These are phyloP conservation scores for Papilio gigon DNA, from an alignment of 2,888 invertebrate genomes.

Conservation along the genomic window DNA sequence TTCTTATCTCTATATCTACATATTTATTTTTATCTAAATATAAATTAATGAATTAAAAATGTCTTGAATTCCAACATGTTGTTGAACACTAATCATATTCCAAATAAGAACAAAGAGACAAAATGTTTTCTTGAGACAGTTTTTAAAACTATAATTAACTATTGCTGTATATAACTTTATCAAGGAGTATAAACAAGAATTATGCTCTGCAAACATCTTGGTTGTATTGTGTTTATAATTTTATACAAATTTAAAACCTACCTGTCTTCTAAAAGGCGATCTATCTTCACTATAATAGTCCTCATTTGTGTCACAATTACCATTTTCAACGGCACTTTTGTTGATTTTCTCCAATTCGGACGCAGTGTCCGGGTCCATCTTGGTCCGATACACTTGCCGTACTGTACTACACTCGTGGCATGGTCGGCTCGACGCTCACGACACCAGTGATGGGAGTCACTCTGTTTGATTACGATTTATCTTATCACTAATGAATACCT, in stretches of 20 bases:
- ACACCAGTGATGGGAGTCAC: too few species aligned
- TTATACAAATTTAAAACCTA: slow-evolving; percentile 53
- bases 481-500: slow-evolving; percentile 48
- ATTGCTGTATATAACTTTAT: neutral
- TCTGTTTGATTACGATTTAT: slow-evolving; percentile 47
- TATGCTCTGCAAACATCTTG: neutral
- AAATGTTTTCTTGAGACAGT: neutral
- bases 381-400: slow-evolving; percentile 54
- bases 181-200: neutral
- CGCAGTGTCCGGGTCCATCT: slow-evolving; percentile 63
- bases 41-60: neutral
- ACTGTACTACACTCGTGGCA: slow-evolving; percentile 44
- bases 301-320: slow-evolving; percentile 53
- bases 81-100: neutral
- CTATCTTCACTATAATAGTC: slow-evolving; percentile 48
- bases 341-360: slow-evolving; percentile 69
- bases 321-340: slow-evolving; percentile 57
- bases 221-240: neutral
- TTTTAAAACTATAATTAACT: neutral
- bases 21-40: neutral
- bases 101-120: neutral
- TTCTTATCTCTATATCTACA: slow-evolving; percentile 2
- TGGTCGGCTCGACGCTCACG: slow-evolving; percentile 43
- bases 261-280: slow-evolving; percentile 70
- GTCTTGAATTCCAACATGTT: neutral